These are phyloP conservation scores for Anomalospiza imberbis DNA, from an alignment of 2,797 vertebrate genomes.

Conservation along the genomic window DNA sequence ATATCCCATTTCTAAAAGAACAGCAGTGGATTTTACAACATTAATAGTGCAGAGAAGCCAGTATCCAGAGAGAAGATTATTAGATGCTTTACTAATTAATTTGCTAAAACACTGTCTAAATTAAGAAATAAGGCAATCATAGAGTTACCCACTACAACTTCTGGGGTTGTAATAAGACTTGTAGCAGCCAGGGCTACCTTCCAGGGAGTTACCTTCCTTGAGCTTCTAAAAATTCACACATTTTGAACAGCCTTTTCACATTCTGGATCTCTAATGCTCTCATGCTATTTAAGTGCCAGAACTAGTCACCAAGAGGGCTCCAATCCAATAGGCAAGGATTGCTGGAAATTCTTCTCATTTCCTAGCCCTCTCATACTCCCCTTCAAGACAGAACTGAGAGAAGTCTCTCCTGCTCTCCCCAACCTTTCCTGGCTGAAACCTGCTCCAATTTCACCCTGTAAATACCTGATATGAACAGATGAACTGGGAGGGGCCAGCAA, in stretches of 20 bases:
- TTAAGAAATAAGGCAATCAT: background rate
- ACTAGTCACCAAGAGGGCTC: conserved; percentile 58
- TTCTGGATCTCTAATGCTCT: background rate
- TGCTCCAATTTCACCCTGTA: conserved; percentile 58
- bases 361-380: conserved; percentile 14
- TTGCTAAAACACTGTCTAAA: background rate
- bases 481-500: conserved; percentile 74
- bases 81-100: background rate
- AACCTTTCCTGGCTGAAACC: conserved; percentile 33
- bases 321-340: conserved; percentile 43
- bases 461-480: conserved; percentile 77
- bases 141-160: background rate
- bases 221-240: background rate
- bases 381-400: conserved; percentile 9
- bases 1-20: background rate
- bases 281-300: background rate
- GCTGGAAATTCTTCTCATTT: conserved; percentile 45
- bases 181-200: background rate
- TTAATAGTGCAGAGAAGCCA: background rate
- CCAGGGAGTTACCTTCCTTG: background rate
- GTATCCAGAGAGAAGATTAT: background rate
- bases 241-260: background rate
- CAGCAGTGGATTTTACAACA: background rate
- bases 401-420: conserved; percentile 8
- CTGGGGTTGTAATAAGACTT: background rate